These are phyloP conservation scores for Micropoecilia bifurca DNA, from an alignment of 2,797 vertebrate species.

Conservation along the genomic window DNA sequence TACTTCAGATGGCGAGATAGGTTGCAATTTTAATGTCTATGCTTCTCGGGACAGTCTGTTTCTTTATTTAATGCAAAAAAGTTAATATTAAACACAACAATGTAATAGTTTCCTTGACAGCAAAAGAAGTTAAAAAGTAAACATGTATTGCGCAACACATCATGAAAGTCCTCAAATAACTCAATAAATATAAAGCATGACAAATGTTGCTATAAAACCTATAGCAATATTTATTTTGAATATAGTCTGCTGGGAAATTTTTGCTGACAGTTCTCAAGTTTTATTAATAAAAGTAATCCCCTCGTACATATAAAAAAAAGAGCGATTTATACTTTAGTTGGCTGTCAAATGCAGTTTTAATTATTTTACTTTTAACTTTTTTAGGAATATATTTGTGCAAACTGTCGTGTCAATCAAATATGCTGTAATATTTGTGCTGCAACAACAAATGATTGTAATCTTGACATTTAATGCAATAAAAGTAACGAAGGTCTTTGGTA, in stretches of 20 bases:
- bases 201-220: neutral
- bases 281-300: neutral
- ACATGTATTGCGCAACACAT: neutral
- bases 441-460: neutral
- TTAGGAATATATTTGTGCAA: neutral
- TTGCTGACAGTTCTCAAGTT: neutral
- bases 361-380: neutral
- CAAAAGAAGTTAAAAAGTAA: neutral
- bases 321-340: neutral
- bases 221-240: neutral
- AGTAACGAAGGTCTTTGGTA: neutral
- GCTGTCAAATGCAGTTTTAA: neutral
- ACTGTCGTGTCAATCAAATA: neutral
- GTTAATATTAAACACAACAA: neutral
- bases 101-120: neutral
- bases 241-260: neutral
- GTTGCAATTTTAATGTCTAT: conserved; percentile 41
- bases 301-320: neutral
- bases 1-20: conserved; percentile 43
- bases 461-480: neutral
- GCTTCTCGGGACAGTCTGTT: conserved; percentile 15
- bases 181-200: neutral
- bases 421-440: neutral
- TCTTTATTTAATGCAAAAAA: conserved; percentile 9
- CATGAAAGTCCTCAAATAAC: neutral